phyloP scores from a whole-genome alignment of 1,140 invertebrate genomes.

The Hesperophylax magnus region DNA sequence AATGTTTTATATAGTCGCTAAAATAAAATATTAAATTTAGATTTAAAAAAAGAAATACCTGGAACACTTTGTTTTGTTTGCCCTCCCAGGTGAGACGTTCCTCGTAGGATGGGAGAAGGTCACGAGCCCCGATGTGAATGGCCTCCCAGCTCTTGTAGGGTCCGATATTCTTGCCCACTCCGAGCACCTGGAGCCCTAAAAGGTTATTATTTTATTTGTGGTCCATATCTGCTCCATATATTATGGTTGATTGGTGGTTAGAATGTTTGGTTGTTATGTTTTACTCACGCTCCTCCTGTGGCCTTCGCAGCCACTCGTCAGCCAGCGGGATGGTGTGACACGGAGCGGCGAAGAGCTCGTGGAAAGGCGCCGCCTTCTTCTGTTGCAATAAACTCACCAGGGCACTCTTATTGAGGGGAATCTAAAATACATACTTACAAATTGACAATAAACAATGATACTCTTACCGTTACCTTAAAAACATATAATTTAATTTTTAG shows the following conservation, averaged over 20 bases:
- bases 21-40: too few relatives aligned
- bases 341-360: not conserved
- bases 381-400: not conserved
- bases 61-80: conserved; percentile 93
- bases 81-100: conserved; percentile 90
- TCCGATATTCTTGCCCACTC: conserved; percentile 85
- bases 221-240: not conserved
- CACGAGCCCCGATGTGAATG: conserved; percentile 88
- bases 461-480: not conserved
- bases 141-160: conserved; percentile 90
- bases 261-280: not conserved
- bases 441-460: not conserved
- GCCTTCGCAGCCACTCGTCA: not conserved
- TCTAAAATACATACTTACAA: not conserved
- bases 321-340: not conserved
- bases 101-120: conserved; percentile 88
- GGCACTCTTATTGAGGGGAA: not conserved
- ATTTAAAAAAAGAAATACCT: too few relatives aligned
- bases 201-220: conserved; percentile 24
- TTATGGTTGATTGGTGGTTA: not conserved
- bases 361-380: not conserved
- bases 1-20: too few relatives aligned
- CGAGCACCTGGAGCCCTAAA: conserved; percentile 81
- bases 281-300: not conserved
- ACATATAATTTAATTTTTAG: too few relatives aligned